These are phyloP conservation scores for Poecilia latipinna DNA, from an alignment of 2,113 vertebrate genomes.

Conservation along the genomic window DNA sequence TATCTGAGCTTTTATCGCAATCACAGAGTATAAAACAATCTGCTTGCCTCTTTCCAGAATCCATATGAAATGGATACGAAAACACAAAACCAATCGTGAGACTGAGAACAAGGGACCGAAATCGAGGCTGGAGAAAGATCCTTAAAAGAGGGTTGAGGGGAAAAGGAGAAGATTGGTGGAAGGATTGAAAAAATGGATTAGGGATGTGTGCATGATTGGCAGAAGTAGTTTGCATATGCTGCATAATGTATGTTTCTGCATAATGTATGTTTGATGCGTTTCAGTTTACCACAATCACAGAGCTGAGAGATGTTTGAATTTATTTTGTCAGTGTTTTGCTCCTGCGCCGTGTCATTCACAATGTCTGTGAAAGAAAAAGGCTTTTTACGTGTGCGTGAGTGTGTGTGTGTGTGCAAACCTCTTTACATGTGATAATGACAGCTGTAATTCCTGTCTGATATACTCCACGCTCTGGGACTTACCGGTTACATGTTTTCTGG, in stretches of 20 bases:
- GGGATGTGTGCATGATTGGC: slow-evolving; percentile 65
- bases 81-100: slow-evolving; percentile 25
- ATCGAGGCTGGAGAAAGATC: slow-evolving; percentile 35
- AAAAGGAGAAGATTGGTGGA: slow-evolving; percentile 51
- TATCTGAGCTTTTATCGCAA: not conserved
- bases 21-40: not conserved
- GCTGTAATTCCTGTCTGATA: slow-evolving; percentile 73
- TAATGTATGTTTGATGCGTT: slow-evolving; percentile 44
- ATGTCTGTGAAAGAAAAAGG: slow-evolving; percentile 57
- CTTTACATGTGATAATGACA: slow-evolving; percentile 75
- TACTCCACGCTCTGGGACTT: slow-evolving; percentile 65
- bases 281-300: slow-evolving; percentile 46
- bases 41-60: slow-evolving; percentile 26
- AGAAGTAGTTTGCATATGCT: slow-evolving; percentile 42
- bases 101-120: not conserved
- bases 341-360: slow-evolving; percentile 44
- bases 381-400: slow-evolving; percentile 40
- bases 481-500: slow-evolving; percentile 48
- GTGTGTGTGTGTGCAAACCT: slow-evolving; percentile 43
- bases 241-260: slow-evolving; percentile 44
- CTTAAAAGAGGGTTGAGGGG: slow-evolving; percentile 38
- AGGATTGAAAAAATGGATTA: slow-evolving; percentile 74
- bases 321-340: slow-evolving; percentile 53
- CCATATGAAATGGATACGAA: slow-evolving; percentile 38
- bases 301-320: slow-evolving; percentile 58